Evolutionary conservation across 64 coral and sea anemone genomes (phyloP).

Genomic region (Porites australiensis): DNA sequence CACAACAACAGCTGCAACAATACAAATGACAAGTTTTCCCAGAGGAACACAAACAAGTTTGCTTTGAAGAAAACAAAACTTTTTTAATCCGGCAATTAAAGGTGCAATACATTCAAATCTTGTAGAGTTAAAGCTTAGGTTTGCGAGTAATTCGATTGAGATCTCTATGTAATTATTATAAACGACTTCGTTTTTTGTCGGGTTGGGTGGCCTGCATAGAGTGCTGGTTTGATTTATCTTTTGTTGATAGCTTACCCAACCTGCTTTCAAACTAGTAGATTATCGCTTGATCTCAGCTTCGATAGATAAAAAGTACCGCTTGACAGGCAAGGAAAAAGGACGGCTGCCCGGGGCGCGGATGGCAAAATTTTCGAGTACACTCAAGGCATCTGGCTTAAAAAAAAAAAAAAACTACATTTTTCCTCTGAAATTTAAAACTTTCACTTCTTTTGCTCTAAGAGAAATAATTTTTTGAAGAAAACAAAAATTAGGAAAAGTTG

Average conservation of each 20-base stretch:
- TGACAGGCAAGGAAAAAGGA: not conserved
- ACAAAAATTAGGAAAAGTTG: too few species aligned
- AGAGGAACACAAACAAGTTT: not conserved
- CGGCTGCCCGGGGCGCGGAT: too few species aligned
- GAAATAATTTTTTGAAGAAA: too few species aligned
- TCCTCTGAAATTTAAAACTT: too few species aligned
- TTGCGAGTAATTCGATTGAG: too few species aligned
- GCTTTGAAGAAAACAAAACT: not conserved
- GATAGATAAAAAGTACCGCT: conserved; percentile 15
- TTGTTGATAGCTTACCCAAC: conserved; percentile 3
- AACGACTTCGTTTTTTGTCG: not conserved
- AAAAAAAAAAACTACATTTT: not conserved
- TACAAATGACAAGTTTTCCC: conserved; percentile 4
- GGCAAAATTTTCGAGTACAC: not conserved
- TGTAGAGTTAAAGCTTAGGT: not conserved
- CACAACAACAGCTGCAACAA: not conserved
- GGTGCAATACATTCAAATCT: not conserved
- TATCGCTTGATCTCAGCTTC: conserved; percentile 38
- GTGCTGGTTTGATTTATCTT: not conserved
- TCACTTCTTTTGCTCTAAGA: too few species aligned
- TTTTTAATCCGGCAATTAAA: conserved; percentile 2
- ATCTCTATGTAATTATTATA: too few species aligned
- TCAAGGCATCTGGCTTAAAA: not conserved
- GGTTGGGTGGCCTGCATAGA: not conserved
- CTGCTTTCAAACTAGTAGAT: not conserved